Evolutionary conservation across 1,140 invertebrate genomes (phyloP), one percentile per base, ranked within the genome.

Genomic region (Triops longicaudatus): DNA sequence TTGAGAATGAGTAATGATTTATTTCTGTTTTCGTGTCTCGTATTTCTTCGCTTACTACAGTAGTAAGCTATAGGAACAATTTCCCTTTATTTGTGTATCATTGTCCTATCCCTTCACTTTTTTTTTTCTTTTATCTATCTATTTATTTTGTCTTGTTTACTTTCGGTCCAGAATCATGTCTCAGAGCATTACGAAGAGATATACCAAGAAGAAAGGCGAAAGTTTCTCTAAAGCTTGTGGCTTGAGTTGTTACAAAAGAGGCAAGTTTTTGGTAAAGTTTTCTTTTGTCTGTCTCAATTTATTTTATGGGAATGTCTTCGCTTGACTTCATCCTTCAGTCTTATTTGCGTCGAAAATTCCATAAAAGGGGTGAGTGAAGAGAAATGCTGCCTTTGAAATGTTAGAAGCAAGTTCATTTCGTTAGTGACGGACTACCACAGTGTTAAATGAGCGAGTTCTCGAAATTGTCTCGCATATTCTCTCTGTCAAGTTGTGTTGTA

Each of bases 271-370:
- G 14, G 50, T 63, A 63, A 22, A 17, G 7, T 22, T 63, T 63
- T 17, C 3, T 63, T 63, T 63, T 63, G 14, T 63, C 6, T 7
- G 10, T 22, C 14, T 63, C 50, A n/a, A n/a, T 63, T 2, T 63
- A 22, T 63, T 63, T n/a, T 6, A 63, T 63, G 50, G 31, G 31
- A 37, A 37, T 37, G 2, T 37, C 31, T 63, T 63, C 50, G 50
- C 50, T 17, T 17, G 50, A 63, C 31, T 37, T 63, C 17, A 17
- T 17, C 14, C 50, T 22, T 10, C 22, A 63, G n/a, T 6, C 17
- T 63, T 63, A 63, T 63, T 63, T 63, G 22, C 17, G 14, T 63
- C 50, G 50, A 63, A 63, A 37, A 63, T 63, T 63, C 50, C 50
- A 63, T 22, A 63, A 17, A 44, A 37, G 31, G 31, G 31, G 50